phyloP scores from a whole-genome alignment of 2,113 vertebrate species.

The Semicossyphus pulcher region DNA sequence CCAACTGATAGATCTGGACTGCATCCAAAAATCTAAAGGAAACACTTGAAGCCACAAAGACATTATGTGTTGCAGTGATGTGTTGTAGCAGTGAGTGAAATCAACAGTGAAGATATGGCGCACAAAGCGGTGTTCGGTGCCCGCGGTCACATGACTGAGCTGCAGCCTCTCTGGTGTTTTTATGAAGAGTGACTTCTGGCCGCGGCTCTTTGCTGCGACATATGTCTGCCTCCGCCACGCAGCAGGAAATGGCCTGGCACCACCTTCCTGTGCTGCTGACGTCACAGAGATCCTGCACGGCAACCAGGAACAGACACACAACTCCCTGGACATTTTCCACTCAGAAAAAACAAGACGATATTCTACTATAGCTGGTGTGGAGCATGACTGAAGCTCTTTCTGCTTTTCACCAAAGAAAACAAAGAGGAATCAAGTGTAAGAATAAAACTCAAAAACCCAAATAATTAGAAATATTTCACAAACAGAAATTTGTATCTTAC shows the following conservation, averaged over 20 bases:
- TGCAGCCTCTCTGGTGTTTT: not conserved
- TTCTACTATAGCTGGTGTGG: not conserved
- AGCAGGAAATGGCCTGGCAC: constrained; percentile 65
- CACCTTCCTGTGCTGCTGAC: constrained; percentile 56
- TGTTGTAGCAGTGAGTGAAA: constrained; percentile 10
- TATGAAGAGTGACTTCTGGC: constrained; percentile 64
- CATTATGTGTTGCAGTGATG: not conserved
- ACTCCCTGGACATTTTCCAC: constrained; percentile 10
- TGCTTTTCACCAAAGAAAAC: not conserved
- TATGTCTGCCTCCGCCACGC: constrained; percentile 74
- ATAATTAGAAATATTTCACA: too few species aligned
- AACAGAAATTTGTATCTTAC: too few species aligned
- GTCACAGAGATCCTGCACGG: constrained; percentile 62
- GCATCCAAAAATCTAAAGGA: constrained; percentile 3
- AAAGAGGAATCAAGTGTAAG: not conserved
- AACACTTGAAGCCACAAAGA: not conserved
- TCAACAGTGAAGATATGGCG: not conserved
- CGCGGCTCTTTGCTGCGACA: constrained; percentile 52
- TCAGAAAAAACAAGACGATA: not conserved
- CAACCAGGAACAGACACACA: constrained; percentile 43
- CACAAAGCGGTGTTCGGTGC: constrained; percentile 6
- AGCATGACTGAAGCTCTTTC: not conserved
- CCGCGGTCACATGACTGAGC: constrained; percentile 15
- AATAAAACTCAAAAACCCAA: too few species aligned
- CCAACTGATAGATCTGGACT: constrained; percentile 22